Evolutionary conservation across 2,888 invertebrate genomes (phyloP).

Genomic region (Watsonalla cultraria): DNA sequence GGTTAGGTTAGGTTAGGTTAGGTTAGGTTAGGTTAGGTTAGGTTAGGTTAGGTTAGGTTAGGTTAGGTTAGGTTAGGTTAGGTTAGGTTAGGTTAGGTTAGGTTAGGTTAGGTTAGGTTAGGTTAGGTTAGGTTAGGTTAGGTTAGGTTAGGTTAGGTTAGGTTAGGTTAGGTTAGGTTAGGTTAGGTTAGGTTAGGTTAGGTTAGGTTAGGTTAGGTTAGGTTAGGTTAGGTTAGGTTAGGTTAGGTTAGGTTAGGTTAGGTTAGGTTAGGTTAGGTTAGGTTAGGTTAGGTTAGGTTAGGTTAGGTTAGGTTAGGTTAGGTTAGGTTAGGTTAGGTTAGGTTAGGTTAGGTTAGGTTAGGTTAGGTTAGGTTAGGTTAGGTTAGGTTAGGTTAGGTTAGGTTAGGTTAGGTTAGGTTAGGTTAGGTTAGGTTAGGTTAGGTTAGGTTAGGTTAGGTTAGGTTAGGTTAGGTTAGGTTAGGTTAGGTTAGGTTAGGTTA

Average conservation of each 20-base stretch:
- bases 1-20: slow-evolving; percentile 1
- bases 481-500: slow-evolving; percentile 2
- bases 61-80: slow-evolving; percentile 11
- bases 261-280: slow-evolving; percentile 8
- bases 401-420: slow-evolving; percentile 4
- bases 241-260: slow-evolving; percentile 9
- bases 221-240: slow-evolving; percentile 11
- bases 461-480: slow-evolving; percentile 3
- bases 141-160: slow-evolving; percentile 15
- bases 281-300: slow-evolving; percentile 9
- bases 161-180: slow-evolving; percentile 15
- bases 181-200: slow-evolving; percentile 12
- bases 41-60: slow-evolving; percentile 8
- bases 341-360: slow-evolving; percentile 4
- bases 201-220: slow-evolving; percentile 14
- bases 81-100: slow-evolving; percentile 9
- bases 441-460: slow-evolving; percentile 4
- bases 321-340: slow-evolving; percentile 5
- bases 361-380: slow-evolving; percentile 4
- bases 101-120: slow-evolving; percentile 12
- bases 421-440: slow-evolving; percentile 4
- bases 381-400: slow-evolving; percentile 6
- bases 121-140: slow-evolving; percentile 15
- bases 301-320: slow-evolving; percentile 7
- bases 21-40: neutral